These are phyloP conservation scores for Sinohyriopsis cumingii DNA, from an alignment of 2,888 invertebrate genomes.

Conservation along the genomic window DNA sequence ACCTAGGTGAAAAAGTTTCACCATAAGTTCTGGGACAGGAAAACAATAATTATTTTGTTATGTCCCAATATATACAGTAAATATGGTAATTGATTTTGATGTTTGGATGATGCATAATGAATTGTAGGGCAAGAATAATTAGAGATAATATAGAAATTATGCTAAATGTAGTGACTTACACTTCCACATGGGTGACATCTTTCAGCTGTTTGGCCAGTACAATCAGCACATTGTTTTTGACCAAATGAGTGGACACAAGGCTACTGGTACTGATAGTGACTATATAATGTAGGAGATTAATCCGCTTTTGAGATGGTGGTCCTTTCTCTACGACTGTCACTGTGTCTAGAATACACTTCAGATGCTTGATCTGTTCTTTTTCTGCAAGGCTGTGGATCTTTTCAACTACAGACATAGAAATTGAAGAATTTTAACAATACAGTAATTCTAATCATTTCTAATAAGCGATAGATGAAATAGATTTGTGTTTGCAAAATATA, in stretches of 20 bases:
- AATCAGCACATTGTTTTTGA: slow-evolving; percentile 46
- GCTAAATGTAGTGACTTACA: slow-evolving; percentile 53
- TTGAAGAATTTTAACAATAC: not conserved
- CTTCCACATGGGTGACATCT: slow-evolving; percentile 65
- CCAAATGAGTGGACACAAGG: slow-evolving; percentile 49
- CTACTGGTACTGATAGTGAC: slow-evolving; percentile 51
- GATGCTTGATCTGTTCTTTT: slow-evolving; percentile 62
- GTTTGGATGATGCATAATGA: not conserved
- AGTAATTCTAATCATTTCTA: not conserved
- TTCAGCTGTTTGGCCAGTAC: slow-evolving; percentile 63
- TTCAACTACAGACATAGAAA: slow-evolving; percentile 50
- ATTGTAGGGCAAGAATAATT: not conserved
- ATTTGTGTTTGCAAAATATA: no score
- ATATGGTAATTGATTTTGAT: not conserved
- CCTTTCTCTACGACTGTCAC: slow-evolving; percentile 63
- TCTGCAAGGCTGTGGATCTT: slow-evolving; percentile 59
- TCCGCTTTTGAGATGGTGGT: slow-evolving; percentile 68
- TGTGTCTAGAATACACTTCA: slow-evolving; percentile 56
- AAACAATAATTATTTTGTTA: not conserved
- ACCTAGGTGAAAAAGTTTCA: not conserved
- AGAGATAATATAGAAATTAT: not conserved
- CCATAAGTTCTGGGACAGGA: not conserved
- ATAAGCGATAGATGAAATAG: not conserved
- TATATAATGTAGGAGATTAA: slow-evolving; percentile 67
- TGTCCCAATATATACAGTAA: no score